Conservation (phyloP, 2,113 vertebrate genomes). For the Gallinago jamesoni region DNA sequence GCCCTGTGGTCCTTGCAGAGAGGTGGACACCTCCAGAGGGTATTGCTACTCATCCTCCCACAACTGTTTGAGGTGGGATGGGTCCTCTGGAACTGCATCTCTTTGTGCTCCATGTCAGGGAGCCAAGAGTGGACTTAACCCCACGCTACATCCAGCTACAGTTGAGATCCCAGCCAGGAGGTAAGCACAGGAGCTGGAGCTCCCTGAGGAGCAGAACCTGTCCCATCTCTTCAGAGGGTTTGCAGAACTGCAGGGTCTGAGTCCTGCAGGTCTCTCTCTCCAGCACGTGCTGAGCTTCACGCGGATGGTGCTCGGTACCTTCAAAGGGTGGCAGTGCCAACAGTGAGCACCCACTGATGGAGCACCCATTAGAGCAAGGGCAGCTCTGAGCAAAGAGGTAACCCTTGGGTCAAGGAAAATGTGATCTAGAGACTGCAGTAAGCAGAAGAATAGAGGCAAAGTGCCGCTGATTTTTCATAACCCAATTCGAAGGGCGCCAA, state of each 20-base stretch:
- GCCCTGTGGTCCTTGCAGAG: accelerated
- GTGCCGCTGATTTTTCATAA: neutral
- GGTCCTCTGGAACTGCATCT: neutral
- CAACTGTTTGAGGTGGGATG: neutral
- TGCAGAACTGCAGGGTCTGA: neutral
- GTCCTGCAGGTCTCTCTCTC: neutral
- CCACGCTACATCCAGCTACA: neutral
- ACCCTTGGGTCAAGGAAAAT: slow-evolving; percentile 19
- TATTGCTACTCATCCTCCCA: accelerated
- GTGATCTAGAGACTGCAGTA: neutral
- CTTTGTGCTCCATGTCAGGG: neutral
- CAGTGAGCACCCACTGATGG: neutral
- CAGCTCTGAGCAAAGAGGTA: neutral
- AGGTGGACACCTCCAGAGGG: neutral
- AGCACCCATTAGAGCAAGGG: neutral
- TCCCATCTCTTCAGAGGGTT: neutral
- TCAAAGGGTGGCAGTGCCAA: neutral
- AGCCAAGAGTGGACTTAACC: neutral
- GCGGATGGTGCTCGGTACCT: neutral
- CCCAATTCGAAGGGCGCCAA: neutral
- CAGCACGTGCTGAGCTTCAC: neutral
- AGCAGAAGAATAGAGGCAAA: neutral
- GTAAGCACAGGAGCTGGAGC: accelerated
- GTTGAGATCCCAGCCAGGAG: neutral
- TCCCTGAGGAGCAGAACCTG: neutral